Evolutionary conservation across 2,888 invertebrate species (phyloP).

Genomic region (Patella ulyssiponensis): DNA sequence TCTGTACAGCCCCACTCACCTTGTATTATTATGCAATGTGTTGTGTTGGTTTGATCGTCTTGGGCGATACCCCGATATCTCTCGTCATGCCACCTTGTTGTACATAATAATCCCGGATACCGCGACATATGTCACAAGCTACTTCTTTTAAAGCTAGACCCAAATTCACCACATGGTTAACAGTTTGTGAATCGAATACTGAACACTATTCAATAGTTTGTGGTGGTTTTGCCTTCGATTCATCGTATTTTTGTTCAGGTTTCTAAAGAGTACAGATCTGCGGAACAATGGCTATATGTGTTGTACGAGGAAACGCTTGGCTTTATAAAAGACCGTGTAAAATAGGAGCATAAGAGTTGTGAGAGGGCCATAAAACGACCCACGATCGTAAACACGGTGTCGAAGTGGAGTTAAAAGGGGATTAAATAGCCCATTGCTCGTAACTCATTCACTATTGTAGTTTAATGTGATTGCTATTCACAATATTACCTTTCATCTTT

Average conservation of each 20-base stretch:
- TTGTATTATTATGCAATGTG: no score
- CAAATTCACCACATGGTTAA: no score
- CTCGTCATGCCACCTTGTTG: no score
- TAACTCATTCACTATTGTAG: slow-evolving; percentile 12
- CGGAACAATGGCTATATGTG: not conserved
- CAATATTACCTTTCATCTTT: slow-evolving; percentile 3
- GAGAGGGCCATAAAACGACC: not conserved
- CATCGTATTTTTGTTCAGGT: not conserved
- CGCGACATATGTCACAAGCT: no score
- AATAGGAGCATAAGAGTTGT: not conserved
- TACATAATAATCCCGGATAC: no score
- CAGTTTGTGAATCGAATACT: no score
- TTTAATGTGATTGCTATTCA: slow-evolving; percentile 5
- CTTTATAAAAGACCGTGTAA: not conserved
- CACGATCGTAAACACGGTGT: slow-evolving; percentile 1
- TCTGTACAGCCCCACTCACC: no score
- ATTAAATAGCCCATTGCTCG: slow-evolving; percentile 9
- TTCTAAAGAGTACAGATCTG: not conserved
- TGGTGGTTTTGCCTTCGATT: no score
- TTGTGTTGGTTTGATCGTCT: no score
- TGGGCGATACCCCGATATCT: no score
- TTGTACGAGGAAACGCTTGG: not conserved
- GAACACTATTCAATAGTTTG: no score
- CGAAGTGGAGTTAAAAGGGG: not conserved
- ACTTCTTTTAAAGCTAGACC: no score